Conservation (phyloP, 2,888 invertebrate genomes). For the Dromius quadrimaculatus region DNA sequence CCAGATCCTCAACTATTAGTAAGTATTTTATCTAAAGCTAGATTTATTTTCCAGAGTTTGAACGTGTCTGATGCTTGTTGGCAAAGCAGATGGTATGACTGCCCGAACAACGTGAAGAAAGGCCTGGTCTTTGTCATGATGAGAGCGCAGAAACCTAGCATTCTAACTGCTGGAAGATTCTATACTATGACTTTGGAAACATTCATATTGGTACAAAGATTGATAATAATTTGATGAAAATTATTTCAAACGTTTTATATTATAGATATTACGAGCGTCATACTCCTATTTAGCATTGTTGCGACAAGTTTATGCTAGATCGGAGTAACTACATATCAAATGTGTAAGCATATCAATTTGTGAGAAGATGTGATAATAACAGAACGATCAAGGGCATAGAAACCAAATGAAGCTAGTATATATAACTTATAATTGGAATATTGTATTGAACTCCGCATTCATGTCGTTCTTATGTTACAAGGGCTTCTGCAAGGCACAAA, state of each 20-base stretch:
- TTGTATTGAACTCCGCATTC: too few species aligned
- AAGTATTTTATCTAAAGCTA: background rate
- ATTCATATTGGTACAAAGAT: constrained; percentile 53
- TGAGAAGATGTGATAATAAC: too few species aligned
- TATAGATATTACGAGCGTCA: constrained; percentile 55
- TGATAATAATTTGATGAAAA: background rate
- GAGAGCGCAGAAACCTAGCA: constrained; percentile 51
- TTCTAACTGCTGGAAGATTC: constrained; percentile 55
- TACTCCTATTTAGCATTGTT: constrained; percentile 55
- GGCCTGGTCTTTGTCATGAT: constrained; percentile 53
- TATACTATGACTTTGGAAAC: constrained; percentile 56
- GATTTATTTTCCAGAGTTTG: constrained; percentile 53
- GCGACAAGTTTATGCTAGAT: constrained; percentile 50
- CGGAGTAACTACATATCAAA: too few species aligned
- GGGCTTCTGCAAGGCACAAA: too few species aligned
- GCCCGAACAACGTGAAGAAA: constrained; percentile 51
- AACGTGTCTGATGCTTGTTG: constrained; percentile 53
- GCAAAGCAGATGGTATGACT: constrained; percentile 55
- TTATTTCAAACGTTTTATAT: background rate
- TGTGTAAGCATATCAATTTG: too few species aligned
- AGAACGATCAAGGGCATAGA: too few species aligned
- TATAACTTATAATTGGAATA: too few species aligned
- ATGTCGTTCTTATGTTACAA: too few species aligned
- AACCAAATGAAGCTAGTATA: too few species aligned
- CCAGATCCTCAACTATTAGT: background rate